Evolutionary conservation across 2,797 vertebrate species (phyloP).

Genomic region (Alcedo quadribrachys): DNA sequence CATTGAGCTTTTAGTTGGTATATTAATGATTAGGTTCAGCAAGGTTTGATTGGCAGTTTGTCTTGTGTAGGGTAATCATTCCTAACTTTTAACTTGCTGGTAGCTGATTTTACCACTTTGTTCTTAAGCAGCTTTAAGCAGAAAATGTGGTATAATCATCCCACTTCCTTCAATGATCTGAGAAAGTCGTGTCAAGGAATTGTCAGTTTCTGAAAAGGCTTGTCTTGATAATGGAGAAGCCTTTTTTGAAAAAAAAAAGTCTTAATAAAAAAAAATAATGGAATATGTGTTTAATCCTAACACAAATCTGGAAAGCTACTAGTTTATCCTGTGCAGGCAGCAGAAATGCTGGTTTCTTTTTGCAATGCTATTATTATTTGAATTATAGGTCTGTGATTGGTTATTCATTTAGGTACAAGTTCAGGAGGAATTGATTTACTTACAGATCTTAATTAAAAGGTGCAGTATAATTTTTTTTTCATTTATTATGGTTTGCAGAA

Average conservation of each 20-base stretch:
- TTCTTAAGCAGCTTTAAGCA: background rate
- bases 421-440: slow-evolving; percentile 70
- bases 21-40: background rate
- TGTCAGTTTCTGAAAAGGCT: slow-evolving; percentile 1
- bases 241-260: background rate
- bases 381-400: slow-evolving; percentile 72
- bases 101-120: background rate
- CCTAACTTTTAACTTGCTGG: background rate
- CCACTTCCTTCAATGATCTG: background rate
- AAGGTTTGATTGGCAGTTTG: background rate
- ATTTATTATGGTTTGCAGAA: slow-evolving; percentile 62
- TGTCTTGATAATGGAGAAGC: background rate
- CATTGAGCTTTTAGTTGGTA: background rate
- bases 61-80: background rate
- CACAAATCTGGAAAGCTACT: background rate
- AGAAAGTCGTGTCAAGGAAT: background rate
- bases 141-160: background rate
- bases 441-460: slow-evolving; percentile 73
- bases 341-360: slow-evolving; percentile 58
- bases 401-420: slow-evolving; percentile 68
- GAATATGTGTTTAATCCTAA: background rate
- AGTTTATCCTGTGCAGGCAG: slow-evolving; percentile 23
- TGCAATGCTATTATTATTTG: slow-evolving; percentile 18
- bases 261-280: background rate
- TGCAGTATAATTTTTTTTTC: slow-evolving; percentile 59